Evolutionary conservation across 2,797 vertebrate genomes (phyloP).

Genomic region (Vultur gryphus): DNA sequence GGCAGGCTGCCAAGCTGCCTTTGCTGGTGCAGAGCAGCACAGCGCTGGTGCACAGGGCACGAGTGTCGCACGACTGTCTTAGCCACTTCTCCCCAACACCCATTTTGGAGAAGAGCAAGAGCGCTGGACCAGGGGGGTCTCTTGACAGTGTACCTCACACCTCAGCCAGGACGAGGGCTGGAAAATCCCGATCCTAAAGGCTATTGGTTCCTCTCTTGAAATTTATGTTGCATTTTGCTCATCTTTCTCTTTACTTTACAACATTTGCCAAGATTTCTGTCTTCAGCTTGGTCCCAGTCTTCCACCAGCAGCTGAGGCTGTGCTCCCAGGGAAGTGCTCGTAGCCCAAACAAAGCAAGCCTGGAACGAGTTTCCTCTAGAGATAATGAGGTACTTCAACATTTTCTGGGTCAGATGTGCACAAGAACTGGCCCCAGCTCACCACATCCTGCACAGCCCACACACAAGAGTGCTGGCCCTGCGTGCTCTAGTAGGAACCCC

Average conservation of each 20-base stretch:
- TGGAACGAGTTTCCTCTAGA: not conserved
- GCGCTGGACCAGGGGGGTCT: fast-evolving
- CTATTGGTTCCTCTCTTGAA: not conserved
- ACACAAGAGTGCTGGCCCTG: not conserved
- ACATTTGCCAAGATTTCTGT: not conserved
- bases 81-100: not conserved
- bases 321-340: not conserved
- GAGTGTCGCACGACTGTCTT: not conserved
- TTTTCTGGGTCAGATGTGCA: not conserved
- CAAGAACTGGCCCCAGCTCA: not conserved
- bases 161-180: not conserved
- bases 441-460: not conserved
- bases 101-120: not conserved
- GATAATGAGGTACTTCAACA: fast-evolving
- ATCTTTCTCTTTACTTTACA: not conserved
- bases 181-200: not conserved
- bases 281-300: not conserved
- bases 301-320: not conserved
- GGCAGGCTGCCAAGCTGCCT: not conserved
- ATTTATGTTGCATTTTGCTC: not conserved
- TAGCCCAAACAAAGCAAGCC: not conserved
- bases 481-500: not conserved
- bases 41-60: not conserved
- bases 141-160: not conserved
- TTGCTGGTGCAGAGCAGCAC: not conserved